A percentile compares a stretch with the other conserved stretches of the same genome.
phyloP scores from a whole-genome alignment of 92 coral and sea anemone species.

The Heliopora coerulea region DNA sequence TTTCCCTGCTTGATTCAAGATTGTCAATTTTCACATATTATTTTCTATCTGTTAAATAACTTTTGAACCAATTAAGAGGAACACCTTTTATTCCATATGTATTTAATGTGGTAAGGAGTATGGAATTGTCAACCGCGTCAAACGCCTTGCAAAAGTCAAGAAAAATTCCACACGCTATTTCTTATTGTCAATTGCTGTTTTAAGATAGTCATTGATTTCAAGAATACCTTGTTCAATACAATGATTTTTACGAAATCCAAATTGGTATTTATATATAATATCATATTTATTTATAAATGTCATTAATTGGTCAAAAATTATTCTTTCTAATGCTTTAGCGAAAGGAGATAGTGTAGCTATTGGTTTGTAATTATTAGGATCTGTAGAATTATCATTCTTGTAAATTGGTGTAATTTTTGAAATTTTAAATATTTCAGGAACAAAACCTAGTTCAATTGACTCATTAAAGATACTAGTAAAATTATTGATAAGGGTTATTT shows the following conservation, averaged over 20 bases:
- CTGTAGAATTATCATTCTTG: slow-evolving; percentile 47
- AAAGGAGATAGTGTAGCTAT: slow-evolving; percentile 19
- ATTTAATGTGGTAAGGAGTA: slow-evolving; percentile 43
- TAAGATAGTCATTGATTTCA: slow-evolving; percentile 48
- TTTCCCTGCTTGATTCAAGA: too few relatives aligned
- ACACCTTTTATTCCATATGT: slow-evolving; percentile 58
- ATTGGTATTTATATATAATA: slow-evolving; percentile 50
- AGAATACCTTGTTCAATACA: slow-evolving; percentile 54
- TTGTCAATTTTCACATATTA: too few relatives aligned
- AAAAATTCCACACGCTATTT: slow-evolving; percentile 56
- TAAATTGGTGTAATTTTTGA: slow-evolving; percentile 53
- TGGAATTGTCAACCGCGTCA: slow-evolving; percentile 55
- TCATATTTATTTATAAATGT: background rate
- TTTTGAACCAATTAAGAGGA: slow-evolving; percentile 45
- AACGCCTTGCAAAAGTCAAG: slow-evolving; percentile 60
- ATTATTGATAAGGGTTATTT: slow-evolving; percentile 42
- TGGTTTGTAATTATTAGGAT: slow-evolving; percentile 57
- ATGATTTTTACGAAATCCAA: slow-evolving; percentile 55
- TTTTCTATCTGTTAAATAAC: too few relatives aligned
- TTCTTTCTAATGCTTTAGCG: slow-evolving; percentile 6
- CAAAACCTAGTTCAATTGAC: slow-evolving; percentile 55
- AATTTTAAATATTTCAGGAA: slow-evolving; percentile 58
- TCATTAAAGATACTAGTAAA: slow-evolving; percentile 55
- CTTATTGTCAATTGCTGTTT: slow-evolving; percentile 48
- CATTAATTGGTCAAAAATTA: slow-evolving; percentile 6